A percentile compares a stretch with the other conserved stretches of the same genome.
Conservation (phyloP, 2,797 vertebrate genomes). For the Poeciliopsis gracilis region DNA sequence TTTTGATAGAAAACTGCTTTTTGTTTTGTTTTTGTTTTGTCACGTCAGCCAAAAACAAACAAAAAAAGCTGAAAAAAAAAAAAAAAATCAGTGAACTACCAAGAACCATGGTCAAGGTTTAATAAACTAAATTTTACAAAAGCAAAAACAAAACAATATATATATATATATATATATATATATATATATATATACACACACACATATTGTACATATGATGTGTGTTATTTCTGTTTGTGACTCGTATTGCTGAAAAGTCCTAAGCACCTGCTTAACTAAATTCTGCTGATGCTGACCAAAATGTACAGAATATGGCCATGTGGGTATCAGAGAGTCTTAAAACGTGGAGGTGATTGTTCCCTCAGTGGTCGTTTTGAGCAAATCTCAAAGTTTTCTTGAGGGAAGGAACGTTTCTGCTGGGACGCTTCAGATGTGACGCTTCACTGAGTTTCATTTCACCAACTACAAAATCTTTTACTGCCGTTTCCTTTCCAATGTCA, state of each 20-base stretch:
- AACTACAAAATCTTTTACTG: not conserved
- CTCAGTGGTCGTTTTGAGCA: not conserved
- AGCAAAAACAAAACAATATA: not conserved
- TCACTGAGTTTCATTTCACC: not conserved
- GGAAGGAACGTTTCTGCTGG: not conserved
- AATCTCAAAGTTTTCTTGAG: not conserved
- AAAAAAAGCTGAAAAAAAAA: not conserved
- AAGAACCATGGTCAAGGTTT: not conserved
- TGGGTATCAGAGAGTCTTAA: not conserved
- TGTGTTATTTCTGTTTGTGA: no score
- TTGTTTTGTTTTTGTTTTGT: not conserved
- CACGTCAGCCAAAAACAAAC: not conserved
- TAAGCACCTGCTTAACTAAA: no score
- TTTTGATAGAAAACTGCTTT: not conserved
- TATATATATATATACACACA: no score
- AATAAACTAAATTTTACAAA: not conserved
- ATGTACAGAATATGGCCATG: not conserved
- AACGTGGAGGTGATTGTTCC: not conserved
- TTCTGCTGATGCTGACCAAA: not conserved
- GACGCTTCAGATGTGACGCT: no score
- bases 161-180: no score
- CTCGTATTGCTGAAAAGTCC: no score
- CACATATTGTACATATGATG: no score
- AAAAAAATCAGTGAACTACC: not conserved
- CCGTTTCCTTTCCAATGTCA: not conserved